Evolutionary conservation across 2,113 vertebrate genomes (phyloP).

Genomic region (Aegotheles bennettii): DNA sequence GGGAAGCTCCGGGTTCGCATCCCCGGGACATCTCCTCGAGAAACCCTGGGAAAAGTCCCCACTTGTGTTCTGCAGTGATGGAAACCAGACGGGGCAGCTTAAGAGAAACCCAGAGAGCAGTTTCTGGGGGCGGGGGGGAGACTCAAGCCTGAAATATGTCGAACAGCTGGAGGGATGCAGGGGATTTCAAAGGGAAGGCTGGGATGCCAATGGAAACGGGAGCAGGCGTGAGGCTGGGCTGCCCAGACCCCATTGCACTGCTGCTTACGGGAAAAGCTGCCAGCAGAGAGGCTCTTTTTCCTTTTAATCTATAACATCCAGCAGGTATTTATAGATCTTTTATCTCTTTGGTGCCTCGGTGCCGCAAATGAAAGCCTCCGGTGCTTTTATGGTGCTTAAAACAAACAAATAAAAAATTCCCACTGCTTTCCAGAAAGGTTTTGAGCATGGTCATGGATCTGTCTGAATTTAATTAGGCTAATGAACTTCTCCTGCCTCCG

Average conservation of each 20-base stretch:
- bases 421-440: not conserved
- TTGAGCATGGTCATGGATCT: accelerated
- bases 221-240: not conserved
- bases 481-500: not conserved
- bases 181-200: not conserved
- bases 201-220: not conserved
- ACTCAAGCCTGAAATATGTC: not conserved
- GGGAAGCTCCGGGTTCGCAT: not conserved
- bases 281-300: accelerated
- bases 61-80: accelerated
- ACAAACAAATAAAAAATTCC: not conserved
- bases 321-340: constrained; percentile 17
- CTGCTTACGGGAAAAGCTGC: not conserved
- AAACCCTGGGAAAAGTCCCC: not conserved
- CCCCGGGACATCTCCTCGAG: not conserved
- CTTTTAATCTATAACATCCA: not conserved
- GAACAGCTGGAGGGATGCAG: constrained; percentile 36
- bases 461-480: not conserved
- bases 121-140: not conserved
- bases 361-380: not conserved
- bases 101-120: not conserved
- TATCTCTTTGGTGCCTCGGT: not conserved
- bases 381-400: not conserved
- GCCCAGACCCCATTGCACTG: not conserved
- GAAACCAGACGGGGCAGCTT: not conserved